Conservation (phyloP, 2,113 vertebrate species). For the Cebidichthys violaceus region DNA sequence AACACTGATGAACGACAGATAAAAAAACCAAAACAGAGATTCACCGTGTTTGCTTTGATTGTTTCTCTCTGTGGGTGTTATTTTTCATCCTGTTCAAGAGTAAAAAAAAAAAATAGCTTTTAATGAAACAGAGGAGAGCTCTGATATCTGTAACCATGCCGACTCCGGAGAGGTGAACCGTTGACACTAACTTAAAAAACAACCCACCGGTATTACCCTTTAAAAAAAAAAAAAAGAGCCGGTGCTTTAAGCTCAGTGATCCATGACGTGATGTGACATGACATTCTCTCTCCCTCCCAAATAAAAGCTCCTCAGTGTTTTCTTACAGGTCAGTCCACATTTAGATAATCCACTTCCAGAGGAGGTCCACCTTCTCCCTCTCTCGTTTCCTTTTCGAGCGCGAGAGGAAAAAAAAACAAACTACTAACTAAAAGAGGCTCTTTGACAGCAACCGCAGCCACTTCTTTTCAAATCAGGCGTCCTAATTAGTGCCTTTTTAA, state of each 20-base stretch:
- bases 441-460: slow-evolving; percentile 70
- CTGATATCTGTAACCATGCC: background rate
- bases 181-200: slow-evolving; percentile 17
- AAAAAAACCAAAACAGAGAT: background rate
- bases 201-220: background rate
- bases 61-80: background rate
- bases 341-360: slow-evolving; percentile 58
- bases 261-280: slow-evolving; percentile 51
- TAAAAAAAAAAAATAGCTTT: slow-evolving; percentile 1
- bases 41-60: background rate
- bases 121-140: background rate
- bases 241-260: slow-evolving; percentile 45
- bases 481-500: slow-evolving; percentile 77
- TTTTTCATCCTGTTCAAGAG: slow-evolving; percentile 17
- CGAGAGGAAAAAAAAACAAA: no score
- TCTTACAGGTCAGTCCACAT: slow-evolving; percentile 59
- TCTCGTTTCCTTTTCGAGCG: slow-evolving; percentile 3
- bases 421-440: slow-evolving; percentile 46
- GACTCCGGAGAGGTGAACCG: slow-evolving; percentile 11
- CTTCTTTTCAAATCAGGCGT: slow-evolving; percentile 59
- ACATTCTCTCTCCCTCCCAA: slow-evolving; percentile 44
- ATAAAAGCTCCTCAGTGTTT: slow-evolving; percentile 49
- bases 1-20: background rate
- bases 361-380: slow-evolving; percentile 34
- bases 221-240: slow-evolving; percentile 28